Evolutionary conservation across 1,140 invertebrate species (phyloP), one percentile per base, ranked within the genome.

Genomic region (Odontomachus brunneus): DNA sequence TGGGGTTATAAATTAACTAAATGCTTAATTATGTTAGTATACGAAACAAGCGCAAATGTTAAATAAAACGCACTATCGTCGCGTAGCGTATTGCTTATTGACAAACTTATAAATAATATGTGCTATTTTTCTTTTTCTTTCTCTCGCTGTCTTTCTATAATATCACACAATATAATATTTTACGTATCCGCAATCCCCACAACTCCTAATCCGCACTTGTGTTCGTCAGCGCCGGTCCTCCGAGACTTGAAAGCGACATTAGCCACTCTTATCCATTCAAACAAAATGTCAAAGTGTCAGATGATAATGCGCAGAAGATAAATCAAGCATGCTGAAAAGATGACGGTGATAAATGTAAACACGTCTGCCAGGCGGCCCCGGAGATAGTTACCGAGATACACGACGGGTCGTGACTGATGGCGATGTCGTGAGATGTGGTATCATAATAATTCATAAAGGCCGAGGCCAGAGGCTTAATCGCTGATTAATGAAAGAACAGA

Each of bases 291-390:
- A 93, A 93, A 93, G 91, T 94, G 93, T 90, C 92, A 93, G 90
- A 91, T 92, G 92, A 93, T 93, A 93, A 94, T 94, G 89, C 90
- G 84, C 89, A 80, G 86, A 86, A 92, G 92, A 94, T 94, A 94
- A 94, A 94, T 94, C 93, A 93, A 92, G 91, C 89, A 87, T 92
- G 92, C 89, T 93, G 92, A 94, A 94, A 94, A 93, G 93, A 93
- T 94, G 93, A 94, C 93, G 92, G 91, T 93, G 93, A 94, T 94
- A 93, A 93, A 94, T 94, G 93, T 93, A 93, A 93, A 93, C 92
- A 92, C 91, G 91, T 92, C 90, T 91, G 89, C 86, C 85, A 90
- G 89, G 89, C 89, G 88, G 89, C 89, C 89, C 88, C 89, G 88
- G 88, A 91, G 91, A 92, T 91, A 92, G 87, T 89, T 90, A 88